Percentiles rank a stretch among this genome's conserved stretches.
Conservation (phyloP, 1,140 invertebrate genomes). For the Heliconius himera region DNA sequence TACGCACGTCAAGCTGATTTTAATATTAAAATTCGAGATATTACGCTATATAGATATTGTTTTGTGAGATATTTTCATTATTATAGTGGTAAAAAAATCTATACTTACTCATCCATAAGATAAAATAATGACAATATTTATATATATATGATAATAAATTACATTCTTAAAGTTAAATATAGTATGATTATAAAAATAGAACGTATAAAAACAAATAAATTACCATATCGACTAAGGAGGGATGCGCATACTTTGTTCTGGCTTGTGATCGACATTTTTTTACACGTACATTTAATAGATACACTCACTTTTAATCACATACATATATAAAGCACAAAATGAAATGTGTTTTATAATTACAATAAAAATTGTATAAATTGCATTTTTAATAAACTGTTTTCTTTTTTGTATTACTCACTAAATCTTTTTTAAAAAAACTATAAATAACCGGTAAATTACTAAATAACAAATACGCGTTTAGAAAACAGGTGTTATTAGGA, state of each 20-base stretch:
- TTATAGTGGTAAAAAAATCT: background rate
- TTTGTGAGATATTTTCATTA: background rate
- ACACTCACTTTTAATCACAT: background rate
- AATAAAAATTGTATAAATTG: background rate
- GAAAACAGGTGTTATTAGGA: background rate
- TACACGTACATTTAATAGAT: conserved; percentile 3
- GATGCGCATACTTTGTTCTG: conserved; percentile 42
- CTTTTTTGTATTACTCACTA: background rate
- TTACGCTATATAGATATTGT: too few species aligned
- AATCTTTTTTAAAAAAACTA: background rate
- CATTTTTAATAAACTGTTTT: background rate
- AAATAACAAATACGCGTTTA: background rate
- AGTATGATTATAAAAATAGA: background rate
- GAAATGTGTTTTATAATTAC: background rate
- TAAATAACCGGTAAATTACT: background rate
- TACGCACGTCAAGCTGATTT: too few species aligned
- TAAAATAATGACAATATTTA: background rate
- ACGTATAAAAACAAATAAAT: conserved; percentile 36
- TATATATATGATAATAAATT: background rate
- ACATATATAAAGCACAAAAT: background rate
- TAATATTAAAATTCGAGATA: too few species aligned
- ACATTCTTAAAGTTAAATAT: background rate
- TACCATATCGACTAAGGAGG: conserved; percentile 65
- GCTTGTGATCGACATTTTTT: conserved; percentile 36
- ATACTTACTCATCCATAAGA: background rate